A percentile compares a stretch with the other conserved stretches of the same genome.
phyloP scores from a whole-genome alignment of 2,113 vertebrate genomes.

The Neoarius graeffei region DNA sequence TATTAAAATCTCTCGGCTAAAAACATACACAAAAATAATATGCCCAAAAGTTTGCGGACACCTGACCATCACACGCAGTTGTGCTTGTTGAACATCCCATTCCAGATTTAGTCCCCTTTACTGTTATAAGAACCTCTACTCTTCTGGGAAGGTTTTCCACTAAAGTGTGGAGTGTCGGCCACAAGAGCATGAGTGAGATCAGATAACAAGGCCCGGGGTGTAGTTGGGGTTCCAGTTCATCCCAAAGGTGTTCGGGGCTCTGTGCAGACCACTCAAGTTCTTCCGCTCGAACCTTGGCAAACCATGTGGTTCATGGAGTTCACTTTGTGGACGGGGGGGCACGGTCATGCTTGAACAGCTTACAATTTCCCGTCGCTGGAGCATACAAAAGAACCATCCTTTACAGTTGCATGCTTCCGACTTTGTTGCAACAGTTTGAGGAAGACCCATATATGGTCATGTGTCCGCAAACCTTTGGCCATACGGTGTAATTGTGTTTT shows the following conservation, averaged over 20 bases:
- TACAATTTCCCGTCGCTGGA: neutral
- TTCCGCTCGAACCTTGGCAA: neutral
- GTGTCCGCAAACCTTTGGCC: conserved; percentile 2
- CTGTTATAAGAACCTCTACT: neutral
- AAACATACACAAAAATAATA: neutral
- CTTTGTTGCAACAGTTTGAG: neutral
- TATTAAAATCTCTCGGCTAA: neutral
- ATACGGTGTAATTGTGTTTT: neutral
- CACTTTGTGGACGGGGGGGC: neutral
- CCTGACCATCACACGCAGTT: neutral
- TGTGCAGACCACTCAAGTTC: neutral
- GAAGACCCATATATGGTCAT: neutral
- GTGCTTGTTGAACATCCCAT: too few relatives aligned
- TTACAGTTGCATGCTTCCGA: too few relatives aligned
- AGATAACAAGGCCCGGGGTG: neutral
- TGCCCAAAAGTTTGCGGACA: neutral
- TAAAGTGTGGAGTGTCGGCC: neutral
- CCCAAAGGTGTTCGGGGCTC: neutral
- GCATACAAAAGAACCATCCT: neutral
- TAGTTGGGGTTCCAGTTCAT: neutral
- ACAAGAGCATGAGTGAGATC: neutral
- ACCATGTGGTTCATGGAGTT: neutral
- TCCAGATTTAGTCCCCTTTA: too few relatives aligned
- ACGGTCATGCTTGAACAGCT: neutral
- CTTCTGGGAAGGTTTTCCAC: neutral